Conservation (phyloP, 2,888 invertebrate species). For the Erebia aethiops region DNA sequence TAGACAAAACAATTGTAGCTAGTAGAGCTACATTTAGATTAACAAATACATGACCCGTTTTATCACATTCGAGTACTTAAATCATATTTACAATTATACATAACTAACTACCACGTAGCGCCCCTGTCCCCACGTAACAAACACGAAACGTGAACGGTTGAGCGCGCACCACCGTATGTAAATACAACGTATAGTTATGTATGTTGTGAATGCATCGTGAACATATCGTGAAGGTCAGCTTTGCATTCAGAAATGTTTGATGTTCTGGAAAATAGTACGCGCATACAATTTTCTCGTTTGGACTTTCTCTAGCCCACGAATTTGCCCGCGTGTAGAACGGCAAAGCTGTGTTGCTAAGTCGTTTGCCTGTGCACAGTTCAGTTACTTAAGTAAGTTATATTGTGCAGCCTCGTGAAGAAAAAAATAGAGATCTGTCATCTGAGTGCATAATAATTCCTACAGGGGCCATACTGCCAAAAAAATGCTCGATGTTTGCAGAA, state of each 20-base stretch:
- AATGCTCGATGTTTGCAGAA: no score
- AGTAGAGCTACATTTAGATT: not conserved
- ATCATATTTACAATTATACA: not conserved
- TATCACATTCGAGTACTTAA: not conserved
- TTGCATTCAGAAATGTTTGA: not conserved
- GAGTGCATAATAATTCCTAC: no score
- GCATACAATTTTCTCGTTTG: not conserved
- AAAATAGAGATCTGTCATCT: no score
- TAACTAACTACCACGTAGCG: no score
- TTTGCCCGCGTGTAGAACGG: not conserved
- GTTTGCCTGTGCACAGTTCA: not conserved
- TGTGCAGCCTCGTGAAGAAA: no score
- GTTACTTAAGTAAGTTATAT: no score
- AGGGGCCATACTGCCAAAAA: no score
- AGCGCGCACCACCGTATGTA: not conserved
- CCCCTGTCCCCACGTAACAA: not conserved
- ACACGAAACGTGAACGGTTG: not conserved
- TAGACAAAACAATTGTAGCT: not conserved
- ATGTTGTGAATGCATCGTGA: not conserved
- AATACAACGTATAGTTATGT: not conserved
- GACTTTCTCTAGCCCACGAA: conserved; percentile 2
- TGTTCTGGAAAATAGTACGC: not conserved
- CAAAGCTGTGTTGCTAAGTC: not conserved
- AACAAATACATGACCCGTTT: not conserved
- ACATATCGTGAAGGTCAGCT: conserved; percentile 1